Conservation (phyloP, 2,888 invertebrate species). For the Autographa gamma region DNA sequence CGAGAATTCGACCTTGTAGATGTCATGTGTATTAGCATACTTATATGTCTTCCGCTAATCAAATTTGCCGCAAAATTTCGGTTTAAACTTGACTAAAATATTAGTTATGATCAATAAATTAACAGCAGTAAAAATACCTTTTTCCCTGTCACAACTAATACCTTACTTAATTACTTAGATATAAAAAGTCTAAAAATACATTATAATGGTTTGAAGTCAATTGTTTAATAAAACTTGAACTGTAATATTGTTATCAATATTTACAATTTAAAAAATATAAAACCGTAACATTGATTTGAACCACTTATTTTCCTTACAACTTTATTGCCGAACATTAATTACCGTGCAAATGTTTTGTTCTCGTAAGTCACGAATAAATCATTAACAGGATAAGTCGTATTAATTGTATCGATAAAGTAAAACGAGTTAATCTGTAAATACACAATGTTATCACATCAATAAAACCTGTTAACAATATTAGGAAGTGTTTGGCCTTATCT, state of each 20-base stretch:
- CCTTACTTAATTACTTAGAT: too few relatives aligned
- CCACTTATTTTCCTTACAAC: not conserved
- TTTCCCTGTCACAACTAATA: not conserved
- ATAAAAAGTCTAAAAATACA: too few relatives aligned
- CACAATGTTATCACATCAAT: not conserved
- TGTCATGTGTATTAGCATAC: slow-evolving; percentile 11
- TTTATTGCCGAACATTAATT: not conserved
- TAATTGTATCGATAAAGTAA: not conserved
- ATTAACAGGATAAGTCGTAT: not conserved
- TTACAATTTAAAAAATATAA: not conserved
- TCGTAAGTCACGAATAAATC: not conserved
- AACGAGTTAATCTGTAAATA: not conserved
- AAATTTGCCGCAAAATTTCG: slow-evolving; percentile 25
- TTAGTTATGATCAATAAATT: not conserved
- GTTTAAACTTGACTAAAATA: not conserved
- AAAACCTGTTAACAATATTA: slow-evolving; percentile 7
- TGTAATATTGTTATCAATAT: too few relatives aligned
- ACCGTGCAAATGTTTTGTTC: not conserved
- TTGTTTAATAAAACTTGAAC: too few relatives aligned
- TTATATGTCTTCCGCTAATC: slow-evolving; percentile 48
- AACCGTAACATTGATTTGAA: not conserved
- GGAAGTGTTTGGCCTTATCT: slow-evolving; percentile 27
- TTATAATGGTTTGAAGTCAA: too few relatives aligned
- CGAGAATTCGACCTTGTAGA: slow-evolving; percentile 25
- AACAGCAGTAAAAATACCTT: not conserved